Conservation (phyloP, 2,113 vertebrate genomes). For the Catharus bicknelli region DNA sequence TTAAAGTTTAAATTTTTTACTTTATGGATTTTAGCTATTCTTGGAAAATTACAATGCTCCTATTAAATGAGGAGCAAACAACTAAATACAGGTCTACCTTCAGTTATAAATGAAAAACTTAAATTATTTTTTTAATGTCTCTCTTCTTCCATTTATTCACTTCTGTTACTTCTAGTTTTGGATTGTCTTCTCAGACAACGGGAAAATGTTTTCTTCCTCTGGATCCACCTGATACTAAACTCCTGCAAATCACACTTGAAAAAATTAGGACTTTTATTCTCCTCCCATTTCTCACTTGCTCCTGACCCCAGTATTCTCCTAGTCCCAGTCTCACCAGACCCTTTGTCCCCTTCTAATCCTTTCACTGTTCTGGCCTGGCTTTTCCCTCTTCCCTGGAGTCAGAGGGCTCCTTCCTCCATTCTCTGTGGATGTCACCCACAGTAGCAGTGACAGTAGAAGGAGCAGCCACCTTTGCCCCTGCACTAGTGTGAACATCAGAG, state of each 20-base stretch:
- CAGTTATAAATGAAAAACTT: neutral
- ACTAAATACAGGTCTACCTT: neutral
- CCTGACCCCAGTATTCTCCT: neutral
- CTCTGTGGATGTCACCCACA: neutral
- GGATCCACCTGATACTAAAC: neutral
- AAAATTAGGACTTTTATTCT: neutral
- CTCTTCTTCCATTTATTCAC: neutral
- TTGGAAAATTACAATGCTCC: fast-evolving
- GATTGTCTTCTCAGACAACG: neutral
- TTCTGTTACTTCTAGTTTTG: neutral
- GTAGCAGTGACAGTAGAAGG: neutral
- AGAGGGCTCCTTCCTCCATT: neutral
- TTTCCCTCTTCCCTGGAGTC: neutral
- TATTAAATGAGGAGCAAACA: neutral
- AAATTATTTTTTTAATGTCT: neutral
- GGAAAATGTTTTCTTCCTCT: neutral
- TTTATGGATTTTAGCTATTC: neutral
- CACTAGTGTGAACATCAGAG: neutral
- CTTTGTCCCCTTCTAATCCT: neutral
- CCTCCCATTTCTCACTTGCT: neutral
- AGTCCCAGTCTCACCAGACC: neutral
- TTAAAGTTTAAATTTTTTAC: neutral
- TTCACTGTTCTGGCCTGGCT: neutral
- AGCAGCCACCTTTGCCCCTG: neutral
- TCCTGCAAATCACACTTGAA: neutral